Base-by-base conservation (phyloP, 2,888 invertebrate species). In the Fabriciana adippe region DNA sequence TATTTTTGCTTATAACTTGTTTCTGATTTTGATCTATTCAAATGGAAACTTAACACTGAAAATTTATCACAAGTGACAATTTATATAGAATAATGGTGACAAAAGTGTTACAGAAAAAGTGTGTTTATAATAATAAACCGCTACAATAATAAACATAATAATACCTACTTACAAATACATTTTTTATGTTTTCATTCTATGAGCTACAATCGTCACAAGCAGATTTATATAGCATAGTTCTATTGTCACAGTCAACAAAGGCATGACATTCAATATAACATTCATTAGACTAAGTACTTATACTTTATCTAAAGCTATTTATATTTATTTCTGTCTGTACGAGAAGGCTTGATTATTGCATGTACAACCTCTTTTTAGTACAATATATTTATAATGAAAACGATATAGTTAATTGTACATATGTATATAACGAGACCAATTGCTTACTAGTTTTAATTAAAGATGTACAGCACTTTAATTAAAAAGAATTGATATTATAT, bases 221-320 rank as follows among this genome's bases (percentile, higher is more conserved):
- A 51, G 18, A 53, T 53, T 51, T 48, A 59, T 21, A 59, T 48
- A 50, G 14, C 41, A 50, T 55, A 50, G 55, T 53, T 53, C 67
- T 66, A 68, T 73, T 74, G 66, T 71, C 64, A 48, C 63, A 55
- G n/a, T 14, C 55, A 59, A 72, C 67, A 72, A 71, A 68, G 69
- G 55, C 66, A 56, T 73, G 73, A 66, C 68, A 72, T 74, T 73
- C 59, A 67, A 70, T 73, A 67, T 70, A 55, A 48, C 72, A 66
- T 74, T 61, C 64, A 64, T 64, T 13, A 48, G 16, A 51, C 61
- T 41, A 41, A 61, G 51, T 51, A 53, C 41, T 51, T 41, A 51
- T 51, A 18, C 47, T 21, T 21, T 8, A 26, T 15, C 61, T 18
- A 61, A 51, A 61, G 61, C 35, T 61, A 51, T 51, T 51, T 51